These are phyloP conservation scores for Ernsta delagoae DNA, from an alignment of 2,888 invertebrate species.

Conservation along the genomic window DNA sequence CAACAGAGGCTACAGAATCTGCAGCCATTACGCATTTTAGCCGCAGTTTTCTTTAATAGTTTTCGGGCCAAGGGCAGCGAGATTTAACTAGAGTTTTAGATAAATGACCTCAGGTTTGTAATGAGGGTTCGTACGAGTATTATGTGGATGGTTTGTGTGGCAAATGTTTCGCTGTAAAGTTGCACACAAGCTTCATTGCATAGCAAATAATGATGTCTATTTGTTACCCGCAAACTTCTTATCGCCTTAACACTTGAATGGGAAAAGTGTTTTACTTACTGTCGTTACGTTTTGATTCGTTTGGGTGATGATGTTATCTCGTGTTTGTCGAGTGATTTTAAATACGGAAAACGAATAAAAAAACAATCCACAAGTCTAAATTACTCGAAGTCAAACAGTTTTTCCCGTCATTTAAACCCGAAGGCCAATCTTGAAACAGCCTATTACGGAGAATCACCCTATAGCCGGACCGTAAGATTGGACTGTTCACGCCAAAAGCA, in stretches of 20 bases:
- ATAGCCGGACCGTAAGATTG: not conserved
- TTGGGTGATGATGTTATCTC: no score
- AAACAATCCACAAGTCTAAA: not conserved
- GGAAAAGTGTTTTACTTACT: no score
- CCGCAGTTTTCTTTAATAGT: not conserved
- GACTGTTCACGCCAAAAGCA: conserved; percentile 3
- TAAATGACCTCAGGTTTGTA: not conserved
- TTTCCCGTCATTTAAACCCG: conserved; percentile 8
- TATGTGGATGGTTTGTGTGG: not conserved
- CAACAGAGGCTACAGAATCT: not conserved
- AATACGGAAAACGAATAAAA: not conserved
- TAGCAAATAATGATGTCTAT: no score
- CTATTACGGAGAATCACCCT: conserved; percentile 9
- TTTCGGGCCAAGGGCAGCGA: not conserved
- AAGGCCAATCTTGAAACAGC: not conserved
- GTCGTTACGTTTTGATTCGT: no score
- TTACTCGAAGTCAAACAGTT: not conserved
- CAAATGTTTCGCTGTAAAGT: not conserved
- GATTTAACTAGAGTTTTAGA: not conserved
- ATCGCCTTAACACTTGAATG: no score
- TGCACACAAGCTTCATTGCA: not conserved
- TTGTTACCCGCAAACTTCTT: no score
- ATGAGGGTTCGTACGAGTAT: not conserved
- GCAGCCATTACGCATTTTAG: not conserved
- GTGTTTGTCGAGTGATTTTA: no score